Evolutionary conservation across 2,797 vertebrate genomes (phyloP).

Genomic region (Pantherophis vulpinus): DNA sequence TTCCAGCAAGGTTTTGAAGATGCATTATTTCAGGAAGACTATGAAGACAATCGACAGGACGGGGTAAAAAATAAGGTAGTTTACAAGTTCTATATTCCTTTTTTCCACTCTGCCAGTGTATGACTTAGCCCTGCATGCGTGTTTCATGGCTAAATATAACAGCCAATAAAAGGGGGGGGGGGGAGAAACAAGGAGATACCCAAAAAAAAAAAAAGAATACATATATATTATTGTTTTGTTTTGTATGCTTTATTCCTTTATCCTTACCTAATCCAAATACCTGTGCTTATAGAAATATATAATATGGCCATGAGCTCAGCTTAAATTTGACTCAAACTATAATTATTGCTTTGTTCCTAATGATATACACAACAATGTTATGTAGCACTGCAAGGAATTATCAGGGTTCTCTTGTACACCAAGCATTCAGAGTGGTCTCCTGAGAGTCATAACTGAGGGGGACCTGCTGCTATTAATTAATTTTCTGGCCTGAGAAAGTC

Average conservation of each 20-base stretch:
- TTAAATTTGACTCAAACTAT: background rate
- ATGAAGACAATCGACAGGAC: slow-evolving; percentile 58
- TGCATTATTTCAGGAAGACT: slow-evolving; percentile 61
- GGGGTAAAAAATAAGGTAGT: slow-evolving; percentile 74
- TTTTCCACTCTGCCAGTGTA: slow-evolving; percentile 28
- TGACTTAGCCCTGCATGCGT: slow-evolving; percentile 13
- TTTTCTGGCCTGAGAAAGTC: background rate
- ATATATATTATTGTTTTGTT: background rate
- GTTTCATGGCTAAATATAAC: slow-evolving; percentile 7
- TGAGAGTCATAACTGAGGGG: background rate
- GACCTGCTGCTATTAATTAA: background rate
- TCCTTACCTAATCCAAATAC: background rate
- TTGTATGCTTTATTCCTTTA: slow-evolving; percentile 15
- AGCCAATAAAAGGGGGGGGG: background rate
- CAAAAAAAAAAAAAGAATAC: background rate
- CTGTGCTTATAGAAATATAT: background rate
- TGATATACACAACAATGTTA: background rate
- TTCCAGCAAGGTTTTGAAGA: slow-evolving; percentile 52
- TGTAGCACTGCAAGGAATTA: slow-evolving; percentile 5
- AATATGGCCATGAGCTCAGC: background rate
- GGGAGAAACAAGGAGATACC: slow-evolving; percentile 17
- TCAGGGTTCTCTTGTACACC: background rate
- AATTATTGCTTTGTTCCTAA: background rate
- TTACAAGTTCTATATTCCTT: slow-evolving; percentile 44
- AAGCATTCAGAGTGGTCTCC: background rate